Conservation (phyloP, 2,888 invertebrate species). For the Cephus sareptanus region DNA sequence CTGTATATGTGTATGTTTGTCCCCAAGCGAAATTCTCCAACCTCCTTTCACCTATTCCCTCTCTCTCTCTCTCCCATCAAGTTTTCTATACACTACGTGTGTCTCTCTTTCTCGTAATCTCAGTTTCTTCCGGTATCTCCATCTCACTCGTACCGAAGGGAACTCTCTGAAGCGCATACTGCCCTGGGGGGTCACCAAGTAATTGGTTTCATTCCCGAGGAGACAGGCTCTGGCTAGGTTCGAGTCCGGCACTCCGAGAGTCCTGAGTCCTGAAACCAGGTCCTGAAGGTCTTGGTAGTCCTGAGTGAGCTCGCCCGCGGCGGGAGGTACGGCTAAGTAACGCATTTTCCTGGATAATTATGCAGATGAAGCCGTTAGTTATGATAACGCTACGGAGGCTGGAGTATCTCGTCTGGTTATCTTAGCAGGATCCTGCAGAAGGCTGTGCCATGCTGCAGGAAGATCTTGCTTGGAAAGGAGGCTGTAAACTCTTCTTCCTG, state of each 20-base stretch:
- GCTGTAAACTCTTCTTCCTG: too few species aligned
- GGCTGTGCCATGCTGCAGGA: not conserved
- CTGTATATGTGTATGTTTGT: slow-evolving; percentile 26
- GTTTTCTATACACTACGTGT: too few species aligned
- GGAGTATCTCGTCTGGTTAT: slow-evolving; percentile 42
- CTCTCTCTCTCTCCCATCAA: slow-evolving; percentile 14
- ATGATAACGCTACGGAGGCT: slow-evolving; percentile 53
- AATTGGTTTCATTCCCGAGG: slow-evolving; percentile 64
- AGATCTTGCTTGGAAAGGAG: too few species aligned
- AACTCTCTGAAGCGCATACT: slow-evolving; percentile 28
- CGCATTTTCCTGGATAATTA: slow-evolving; percentile 61
- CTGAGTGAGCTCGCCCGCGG: slow-evolving; percentile 29
- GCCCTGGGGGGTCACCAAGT: slow-evolving; percentile 61
- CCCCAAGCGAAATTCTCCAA: slow-evolving; percentile 25
- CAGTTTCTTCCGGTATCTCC: slow-evolving; percentile 18
- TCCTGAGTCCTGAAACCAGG: slow-evolving; percentile 35
- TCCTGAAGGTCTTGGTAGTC: slow-evolving; percentile 3
- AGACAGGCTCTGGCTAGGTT: slow-evolving; percentile 57
- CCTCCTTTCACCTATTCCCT: slow-evolving; percentile 23
- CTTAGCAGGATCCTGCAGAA: slow-evolving; percentile 34
- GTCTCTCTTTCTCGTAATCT: slow-evolving; percentile 20
- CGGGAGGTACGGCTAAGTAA: slow-evolving; percentile 48
- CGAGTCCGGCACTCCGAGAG: slow-evolving; percentile 28
- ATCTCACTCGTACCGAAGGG: slow-evolving; percentile 30
- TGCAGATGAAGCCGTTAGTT: slow-evolving; percentile 62